These are phyloP conservation scores for Zosterops japonicus DNA, from an alignment of 2,113 vertebrate species.

Conservation along the genomic window DNA sequence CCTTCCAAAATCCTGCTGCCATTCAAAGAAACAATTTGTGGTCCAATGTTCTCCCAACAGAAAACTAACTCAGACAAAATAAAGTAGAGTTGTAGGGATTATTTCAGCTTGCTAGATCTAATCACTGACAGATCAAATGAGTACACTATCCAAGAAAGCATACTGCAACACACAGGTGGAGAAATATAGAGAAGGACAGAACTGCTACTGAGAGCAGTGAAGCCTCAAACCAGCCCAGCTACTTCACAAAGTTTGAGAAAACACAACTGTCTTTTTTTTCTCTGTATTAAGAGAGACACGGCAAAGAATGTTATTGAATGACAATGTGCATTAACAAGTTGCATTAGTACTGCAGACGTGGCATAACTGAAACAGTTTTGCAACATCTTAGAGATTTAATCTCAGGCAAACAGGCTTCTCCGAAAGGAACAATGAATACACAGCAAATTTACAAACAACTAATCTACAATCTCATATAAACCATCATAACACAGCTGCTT, in stretches of 20 bases:
- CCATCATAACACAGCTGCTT: not conserved
- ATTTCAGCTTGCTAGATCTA: not conserved
- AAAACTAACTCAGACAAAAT: not conserved
- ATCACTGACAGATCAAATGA: not conserved
- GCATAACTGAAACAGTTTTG: not conserved
- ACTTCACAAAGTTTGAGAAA: not conserved
- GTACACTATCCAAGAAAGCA: not conserved
- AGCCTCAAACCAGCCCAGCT: not conserved
- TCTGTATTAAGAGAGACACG: not conserved
- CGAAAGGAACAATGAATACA: not conserved
- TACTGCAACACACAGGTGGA: not conserved
- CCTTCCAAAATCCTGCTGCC: not conserved
- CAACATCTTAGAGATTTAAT: not conserved
- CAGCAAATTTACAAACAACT: not conserved
- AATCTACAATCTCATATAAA: not conserved
- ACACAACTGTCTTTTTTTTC: not conserved
- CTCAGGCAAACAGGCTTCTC: not conserved
- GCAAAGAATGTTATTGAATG: not conserved
- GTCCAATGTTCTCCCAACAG: not conserved
- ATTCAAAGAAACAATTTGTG: not conserved
- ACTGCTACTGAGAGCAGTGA: not conserved
- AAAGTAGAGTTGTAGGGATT: not conserved
- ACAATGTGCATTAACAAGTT: not conserved
- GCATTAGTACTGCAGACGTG: rapidly evolving
- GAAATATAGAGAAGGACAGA: not conserved